A percentile compares a stretch with the other conserved stretches of the same genome.
phyloP scores from a whole-genome alignment of 2,888 invertebrate genomes.

The Alviniconcha strummeri region DNA sequence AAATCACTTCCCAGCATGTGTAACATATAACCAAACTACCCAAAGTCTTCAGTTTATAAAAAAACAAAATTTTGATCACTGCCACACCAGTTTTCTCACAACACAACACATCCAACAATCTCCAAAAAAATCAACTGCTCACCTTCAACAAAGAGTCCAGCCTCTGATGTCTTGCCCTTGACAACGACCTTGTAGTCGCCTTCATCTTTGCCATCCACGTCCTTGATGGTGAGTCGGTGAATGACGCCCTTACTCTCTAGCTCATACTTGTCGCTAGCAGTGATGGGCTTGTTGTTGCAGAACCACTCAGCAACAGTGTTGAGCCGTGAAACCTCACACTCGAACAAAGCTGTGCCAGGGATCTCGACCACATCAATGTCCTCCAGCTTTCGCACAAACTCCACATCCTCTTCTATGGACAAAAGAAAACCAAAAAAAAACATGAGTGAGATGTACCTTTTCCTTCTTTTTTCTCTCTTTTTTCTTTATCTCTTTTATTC shows the following conservation, averaged over 20 bases:
- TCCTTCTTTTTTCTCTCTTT: too few species aligned
- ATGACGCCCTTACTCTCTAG: constrained; percentile 63
- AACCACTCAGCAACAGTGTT: constrained; percentile 77
- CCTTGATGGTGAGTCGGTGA: constrained; percentile 63
- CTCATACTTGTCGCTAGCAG: constrained; percentile 73
- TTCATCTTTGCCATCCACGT: constrained; percentile 65
- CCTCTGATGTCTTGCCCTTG: constrained; percentile 66
- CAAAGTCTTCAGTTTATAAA: too few species aligned
- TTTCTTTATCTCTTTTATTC: too few species aligned
- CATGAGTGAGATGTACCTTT: not conserved
- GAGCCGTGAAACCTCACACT: constrained; percentile 88
- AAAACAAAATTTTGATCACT: too few species aligned
- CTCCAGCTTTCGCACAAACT: constrained; percentile 64
- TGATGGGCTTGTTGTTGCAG: constrained; percentile 92
- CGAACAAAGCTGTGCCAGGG: constrained; percentile 75
- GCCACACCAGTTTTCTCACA: too few species aligned
- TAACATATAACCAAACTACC: too few species aligned
- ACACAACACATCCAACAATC: too few species aligned
- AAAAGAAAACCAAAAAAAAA: not conserved
- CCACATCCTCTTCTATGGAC: constrained; percentile 64
- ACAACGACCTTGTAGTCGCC: constrained; percentile 64
- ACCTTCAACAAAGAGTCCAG: constrained; percentile 70
- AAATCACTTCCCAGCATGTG: too few species aligned
- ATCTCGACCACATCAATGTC: constrained; percentile 66
- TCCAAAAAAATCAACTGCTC: constrained; percentile 18